These are phyloP conservation scores for Zosterops borbonicus DNA, from an alignment of 2,113 vertebrate genomes.

Conservation along the genomic window DNA sequence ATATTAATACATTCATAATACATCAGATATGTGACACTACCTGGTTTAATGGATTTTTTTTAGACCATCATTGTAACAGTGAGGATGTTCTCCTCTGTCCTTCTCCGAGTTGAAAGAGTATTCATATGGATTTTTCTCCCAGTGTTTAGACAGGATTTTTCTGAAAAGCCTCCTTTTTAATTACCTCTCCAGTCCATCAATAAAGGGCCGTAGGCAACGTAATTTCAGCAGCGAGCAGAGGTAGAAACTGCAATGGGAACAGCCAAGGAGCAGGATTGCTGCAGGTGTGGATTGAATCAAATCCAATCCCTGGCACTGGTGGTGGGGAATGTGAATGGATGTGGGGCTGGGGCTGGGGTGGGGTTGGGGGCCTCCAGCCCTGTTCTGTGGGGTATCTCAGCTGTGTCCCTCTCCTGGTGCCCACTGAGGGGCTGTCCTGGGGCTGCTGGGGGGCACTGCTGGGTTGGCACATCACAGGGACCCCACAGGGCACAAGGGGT, in stretches of 20 bases:
- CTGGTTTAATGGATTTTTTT: slow-evolving; percentile 3
- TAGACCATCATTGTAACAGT: neutral
- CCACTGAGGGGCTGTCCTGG: neutral
- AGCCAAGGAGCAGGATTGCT: neutral
- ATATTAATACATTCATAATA: slow-evolving; percentile 55
- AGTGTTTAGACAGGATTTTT: slow-evolving; percentile 25
- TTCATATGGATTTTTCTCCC: slow-evolving; percentile 31
- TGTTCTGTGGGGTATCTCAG: fast-evolving
- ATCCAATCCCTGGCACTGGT: fast-evolving
- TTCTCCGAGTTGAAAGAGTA: neutral
- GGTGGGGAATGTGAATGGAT: fast-evolving
- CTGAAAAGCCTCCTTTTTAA: slow-evolving; percentile 29
- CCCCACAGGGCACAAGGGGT: fast-evolving
- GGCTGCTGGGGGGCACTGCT: neutral
- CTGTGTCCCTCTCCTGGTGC: neutral
- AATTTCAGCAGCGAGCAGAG: neutral
- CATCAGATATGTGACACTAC: neutral
- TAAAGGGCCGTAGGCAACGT: neutral
- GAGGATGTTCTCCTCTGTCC: slow-evolving; percentile 15
- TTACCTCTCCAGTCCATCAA: slow-evolving; percentile 41
- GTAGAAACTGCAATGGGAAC: neutral
- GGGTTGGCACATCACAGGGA: neutral
- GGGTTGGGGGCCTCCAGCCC: neutral
- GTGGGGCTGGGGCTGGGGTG: neutral
- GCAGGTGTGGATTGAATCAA: neutral